These are phyloP conservation scores for Acronicta alni DNA, from an alignment of 2,888 invertebrate species.

Conservation along the genomic window DNA sequence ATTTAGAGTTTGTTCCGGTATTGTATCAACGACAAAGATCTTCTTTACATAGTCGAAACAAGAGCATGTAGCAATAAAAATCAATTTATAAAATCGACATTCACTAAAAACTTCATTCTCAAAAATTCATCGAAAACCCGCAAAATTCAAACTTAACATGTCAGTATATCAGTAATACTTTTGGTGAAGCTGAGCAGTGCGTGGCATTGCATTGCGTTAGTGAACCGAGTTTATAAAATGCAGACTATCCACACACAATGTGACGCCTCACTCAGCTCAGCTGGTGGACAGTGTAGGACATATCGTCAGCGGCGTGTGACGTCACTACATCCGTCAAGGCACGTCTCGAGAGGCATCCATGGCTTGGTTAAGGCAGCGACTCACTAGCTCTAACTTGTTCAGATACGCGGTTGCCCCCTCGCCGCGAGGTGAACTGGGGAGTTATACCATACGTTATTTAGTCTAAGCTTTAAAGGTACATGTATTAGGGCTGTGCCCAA, in stretches of 20 bases:
- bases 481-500: too few relatives aligned
- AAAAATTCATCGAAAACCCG: constrained; percentile 32
- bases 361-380: constrained; percentile 71
- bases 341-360: constrained; percentile 68
- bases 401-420: constrained; percentile 72
- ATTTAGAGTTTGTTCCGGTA: neutral
- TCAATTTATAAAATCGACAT: constrained; percentile 8
- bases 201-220: constrained; percentile 3
- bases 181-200: neutral
- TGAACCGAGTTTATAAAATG: neutral
- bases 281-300: neutral
- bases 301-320: constrained; percentile 11
- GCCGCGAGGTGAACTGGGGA: constrained; percentile 72
- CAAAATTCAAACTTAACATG: constrained; percentile 30
- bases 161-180: constrained; percentile 12
- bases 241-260: constrained; percentile 3
- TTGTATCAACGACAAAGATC: constrained; percentile 1
- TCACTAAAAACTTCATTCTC: constrained; percentile 14
- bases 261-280: constrained; percentile 10
- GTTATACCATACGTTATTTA: constrained; percentile 1
- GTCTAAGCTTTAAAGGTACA: neutral
- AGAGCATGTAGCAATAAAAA: constrained; percentile 17
- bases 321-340: constrained; percentile 63
- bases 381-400: constrained; percentile 73
- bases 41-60: neutral